Evolutionary conservation across 2,113 vertebrate genomes (phyloP).

Genomic region (Pluvianellus socialis): DNA sequence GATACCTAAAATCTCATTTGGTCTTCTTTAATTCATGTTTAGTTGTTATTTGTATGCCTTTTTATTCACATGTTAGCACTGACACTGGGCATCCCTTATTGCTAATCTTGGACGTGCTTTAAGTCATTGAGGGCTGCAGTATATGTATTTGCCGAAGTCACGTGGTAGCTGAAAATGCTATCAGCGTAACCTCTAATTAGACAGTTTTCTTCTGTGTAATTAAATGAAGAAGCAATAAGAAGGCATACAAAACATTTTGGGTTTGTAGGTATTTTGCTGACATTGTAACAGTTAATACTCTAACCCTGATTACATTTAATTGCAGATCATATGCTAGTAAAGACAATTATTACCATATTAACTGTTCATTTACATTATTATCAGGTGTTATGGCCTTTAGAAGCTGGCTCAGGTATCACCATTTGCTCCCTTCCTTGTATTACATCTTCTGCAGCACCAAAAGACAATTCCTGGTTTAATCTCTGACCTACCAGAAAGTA

Average conservation of each 20-base stretch:
- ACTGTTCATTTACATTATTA: neutral
- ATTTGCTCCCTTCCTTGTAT: neutral
- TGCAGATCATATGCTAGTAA: neutral
- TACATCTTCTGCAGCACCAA: neutral
- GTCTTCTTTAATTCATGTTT: neutral
- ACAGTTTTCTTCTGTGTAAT: neutral
- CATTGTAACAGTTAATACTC: neutral
- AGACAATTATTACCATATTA: neutral
- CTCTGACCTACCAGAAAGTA: neutral
- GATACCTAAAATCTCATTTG: neutral
- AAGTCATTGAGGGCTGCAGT: neutral
- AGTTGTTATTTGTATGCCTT: neutral
- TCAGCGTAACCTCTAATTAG: neutral
- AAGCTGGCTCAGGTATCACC: neutral
- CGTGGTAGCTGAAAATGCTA: neutral
- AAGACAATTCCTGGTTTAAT: neutral
- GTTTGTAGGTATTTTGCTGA: neutral
- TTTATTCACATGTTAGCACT: neutral
- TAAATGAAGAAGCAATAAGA: neutral
- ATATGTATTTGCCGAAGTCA: neutral
- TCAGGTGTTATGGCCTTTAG: neutral
- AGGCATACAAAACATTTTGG: neutral
- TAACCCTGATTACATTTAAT: neutral
- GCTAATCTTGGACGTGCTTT: neutral
- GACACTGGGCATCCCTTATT: neutral